A percentile compares a stretch with the other conserved stretches of the same genome.
phyloP scores from a whole-genome alignment of 2,113 vertebrate genomes.

The Scartelaos histophorus region DNA sequence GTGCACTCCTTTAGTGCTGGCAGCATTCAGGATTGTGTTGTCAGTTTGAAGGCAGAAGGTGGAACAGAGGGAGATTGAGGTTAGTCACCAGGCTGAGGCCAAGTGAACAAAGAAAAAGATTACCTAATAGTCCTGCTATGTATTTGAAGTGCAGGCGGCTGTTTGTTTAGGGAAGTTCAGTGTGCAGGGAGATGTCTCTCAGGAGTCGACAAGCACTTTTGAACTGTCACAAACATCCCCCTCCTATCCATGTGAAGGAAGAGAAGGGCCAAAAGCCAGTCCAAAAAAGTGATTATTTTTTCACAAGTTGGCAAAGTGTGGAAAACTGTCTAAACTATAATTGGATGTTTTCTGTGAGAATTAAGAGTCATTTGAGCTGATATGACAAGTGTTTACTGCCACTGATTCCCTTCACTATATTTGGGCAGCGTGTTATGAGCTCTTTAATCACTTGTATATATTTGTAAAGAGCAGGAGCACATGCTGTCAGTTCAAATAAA shows the following conservation, averaged over 20 bases:
- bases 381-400: slow-evolving; percentile 29
- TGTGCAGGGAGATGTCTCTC: slow-evolving; percentile 77
- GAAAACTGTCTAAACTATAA: slow-evolving; percentile 40
- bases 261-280: slow-evolving; percentile 39
- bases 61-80: slow-evolving; percentile 78
- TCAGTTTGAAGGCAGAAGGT: slow-evolving; percentile 67
- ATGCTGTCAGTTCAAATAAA: slow-evolving; percentile 34
- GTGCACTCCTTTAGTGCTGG: slow-evolving; percentile 26
- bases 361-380: slow-evolving; percentile 41
- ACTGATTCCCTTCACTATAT: slow-evolving; percentile 34
- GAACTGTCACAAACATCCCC: slow-evolving; percentile 73
- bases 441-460: slow-evolving; percentile 30
- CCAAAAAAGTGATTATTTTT: slow-evolving; percentile 42
- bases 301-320: slow-evolving; percentile 35
- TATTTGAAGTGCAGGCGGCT: slow-evolving; percentile 84
- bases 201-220: slow-evolving; percentile 77
- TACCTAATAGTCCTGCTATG: slow-evolving; percentile 88
- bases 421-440: slow-evolving; percentile 8
- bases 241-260: slow-evolving; percentile 48
- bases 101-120: slow-evolving; percentile 87
- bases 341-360: slow-evolving; percentile 44
- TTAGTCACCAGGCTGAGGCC: slow-evolving; percentile 82
- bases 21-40: slow-evolving; percentile 52
- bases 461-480: slow-evolving; percentile 51
- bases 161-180: slow-evolving; percentile 84